A percentile compares a stretch with the other conserved stretches of the same genome.
Evolutionary conservation across 1,140 invertebrate genomes (phyloP).

Genomic region (Lethocerus indicus): DNA sequence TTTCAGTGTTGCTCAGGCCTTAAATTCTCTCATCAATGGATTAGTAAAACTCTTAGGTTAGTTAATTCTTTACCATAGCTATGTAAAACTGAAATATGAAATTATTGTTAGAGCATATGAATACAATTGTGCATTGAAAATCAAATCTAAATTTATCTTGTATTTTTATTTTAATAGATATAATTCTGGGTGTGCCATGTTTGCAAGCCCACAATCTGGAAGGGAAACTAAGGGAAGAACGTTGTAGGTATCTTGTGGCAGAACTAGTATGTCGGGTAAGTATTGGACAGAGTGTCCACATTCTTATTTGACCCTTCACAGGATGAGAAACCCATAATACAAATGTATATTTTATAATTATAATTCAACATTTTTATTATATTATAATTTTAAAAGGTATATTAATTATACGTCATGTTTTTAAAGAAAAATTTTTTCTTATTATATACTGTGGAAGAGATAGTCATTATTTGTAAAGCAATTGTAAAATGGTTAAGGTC

Average conservation of each 20-base stretch:
- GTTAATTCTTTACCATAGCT: constrained; percentile 16
- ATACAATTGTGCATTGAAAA: no score
- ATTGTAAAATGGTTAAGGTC: no score
- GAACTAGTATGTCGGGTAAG: constrained; percentile 76
- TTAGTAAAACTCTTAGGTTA: constrained; percentile 46
- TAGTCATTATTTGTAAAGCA: no score
- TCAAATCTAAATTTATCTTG: background rate
- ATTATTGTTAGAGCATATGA: constrained; percentile 7
- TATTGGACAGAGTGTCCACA: no score
- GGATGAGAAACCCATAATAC: no score
- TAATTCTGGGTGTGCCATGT: constrained; percentile 70
- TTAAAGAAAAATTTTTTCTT: no score
- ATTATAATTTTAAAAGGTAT: no score
- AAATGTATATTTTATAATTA: no score
- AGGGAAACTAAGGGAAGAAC: constrained; percentile 72
- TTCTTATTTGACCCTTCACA: no score
- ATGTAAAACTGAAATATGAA: constrained; percentile 5
- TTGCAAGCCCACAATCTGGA: constrained; percentile 75
- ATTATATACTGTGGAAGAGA: no score
- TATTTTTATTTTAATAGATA: constrained; percentile 37
- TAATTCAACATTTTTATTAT: no score
- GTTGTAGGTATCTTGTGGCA: constrained; percentile 78
- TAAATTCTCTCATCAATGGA: constrained; percentile 50
- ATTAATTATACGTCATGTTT: no score
- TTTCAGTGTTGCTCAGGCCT: constrained; percentile 62